phyloP scores from a whole-genome alignment of 2,113 vertebrate species.

The Agapornis roseicollis region DNA sequence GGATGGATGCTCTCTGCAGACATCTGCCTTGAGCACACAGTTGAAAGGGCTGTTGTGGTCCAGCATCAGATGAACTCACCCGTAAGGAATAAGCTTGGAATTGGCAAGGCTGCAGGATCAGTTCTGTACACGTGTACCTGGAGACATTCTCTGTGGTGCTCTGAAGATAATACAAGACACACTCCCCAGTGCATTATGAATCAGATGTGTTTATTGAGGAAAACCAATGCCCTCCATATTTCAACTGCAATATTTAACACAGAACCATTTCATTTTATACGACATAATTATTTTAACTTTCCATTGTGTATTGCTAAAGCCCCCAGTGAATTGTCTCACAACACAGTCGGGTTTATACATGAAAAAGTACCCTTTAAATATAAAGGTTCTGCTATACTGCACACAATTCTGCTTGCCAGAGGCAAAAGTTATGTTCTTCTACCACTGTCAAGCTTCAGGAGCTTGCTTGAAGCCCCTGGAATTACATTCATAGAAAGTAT shows the following conservation, averaged over 20 bases:
- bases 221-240: background rate
- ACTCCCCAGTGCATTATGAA: fast-evolving
- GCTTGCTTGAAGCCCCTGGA: background rate
- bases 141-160: background rate
- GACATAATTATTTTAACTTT: background rate
- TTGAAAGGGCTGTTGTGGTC: background rate
- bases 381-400: constrained; percentile 17
- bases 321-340: background rate
- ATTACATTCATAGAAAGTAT: background rate
- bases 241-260: background rate
- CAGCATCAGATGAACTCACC: background rate
- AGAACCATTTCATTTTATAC: background rate
- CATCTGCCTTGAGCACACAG: no score
- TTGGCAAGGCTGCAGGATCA: background rate
- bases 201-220: background rate
- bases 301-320: background rate
- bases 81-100: background rate
- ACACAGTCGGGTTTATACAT: background rate
- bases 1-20: background rate
- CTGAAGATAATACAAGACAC: background rate
- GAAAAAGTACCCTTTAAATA: background rate
- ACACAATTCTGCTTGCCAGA: background rate
- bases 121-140: background rate
- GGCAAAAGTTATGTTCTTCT: background rate
- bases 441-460: background rate